Base-by-base conservation (phyloP, 1,140 invertebrate species). In the Psilanteris sp. region DNA sequence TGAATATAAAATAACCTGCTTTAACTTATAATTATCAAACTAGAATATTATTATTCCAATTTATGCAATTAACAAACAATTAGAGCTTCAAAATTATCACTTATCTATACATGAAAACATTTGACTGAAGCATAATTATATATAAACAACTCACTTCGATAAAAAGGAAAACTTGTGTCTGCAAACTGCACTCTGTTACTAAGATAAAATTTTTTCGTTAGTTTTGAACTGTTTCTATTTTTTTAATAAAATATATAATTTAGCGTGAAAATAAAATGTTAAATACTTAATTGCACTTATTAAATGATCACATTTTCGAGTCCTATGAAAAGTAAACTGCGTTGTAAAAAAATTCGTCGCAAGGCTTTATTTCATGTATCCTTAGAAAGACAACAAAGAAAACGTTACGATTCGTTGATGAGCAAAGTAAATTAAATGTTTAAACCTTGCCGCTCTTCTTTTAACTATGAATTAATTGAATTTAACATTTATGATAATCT, bases 241-340 rank as follows among this genome's bases (percentile, higher is more conserved):
- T 27, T 24, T 27, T 15, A 3, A 6, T 18, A 9, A 26, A 52
- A 52, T 37, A 16, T 37, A 52, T 6, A 15, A 13, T 36, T 44
- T 44, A 36, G 2, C 22, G 20, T 39, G 13, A 29, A 39, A 22
- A 26, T 14, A 18, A 37, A 15, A 31, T 29, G 13, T 36, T 48
- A 18, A 29, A 48, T 61, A 29, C 20, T 37, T n/a, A 48, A 41
- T 62, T 62, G 44, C 44, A 62, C 44, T 50, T 48, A 39, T 62
- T 18, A 39, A 62, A 48, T 27, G 29, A 61, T 61, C 55, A 59
- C 54, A 59, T 44, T 22, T 4, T 44, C 29, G 39, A 59, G 39
- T 59, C 39, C 37, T 29, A 10, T n/a, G 39, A 61, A 10, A 34
- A 43, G 10, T 36, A 54, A 26, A 39, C 36, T 31, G 16, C 48